Evolutionary conservation across 2,113 vertebrate species (phyloP).

Genomic region (Sinocyclocheilus grahami): DNA sequence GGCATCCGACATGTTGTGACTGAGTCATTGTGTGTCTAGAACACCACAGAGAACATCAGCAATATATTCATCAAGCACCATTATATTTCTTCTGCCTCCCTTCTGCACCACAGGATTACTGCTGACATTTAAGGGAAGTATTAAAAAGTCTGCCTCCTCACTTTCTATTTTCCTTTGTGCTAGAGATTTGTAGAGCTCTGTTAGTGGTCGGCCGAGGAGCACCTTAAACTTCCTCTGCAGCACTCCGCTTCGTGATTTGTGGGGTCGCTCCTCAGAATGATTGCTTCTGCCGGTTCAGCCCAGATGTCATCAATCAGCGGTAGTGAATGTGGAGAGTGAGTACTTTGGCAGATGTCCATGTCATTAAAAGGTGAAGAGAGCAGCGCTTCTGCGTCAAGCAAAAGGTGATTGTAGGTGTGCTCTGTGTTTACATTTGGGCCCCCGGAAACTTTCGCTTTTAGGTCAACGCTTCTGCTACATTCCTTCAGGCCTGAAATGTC

Average conservation of each 20-base stretch:
- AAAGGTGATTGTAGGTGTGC: constrained; percentile 29
- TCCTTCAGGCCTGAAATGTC: constrained; percentile 25
- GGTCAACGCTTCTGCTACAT: constrained; percentile 15
- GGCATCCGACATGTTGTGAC: constrained; percentile 3
- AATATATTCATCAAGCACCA: not conserved
- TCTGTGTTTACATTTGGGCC: constrained; percentile 38
- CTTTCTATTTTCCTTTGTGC: not conserved
- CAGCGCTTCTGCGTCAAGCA: constrained; percentile 11
- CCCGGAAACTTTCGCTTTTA: constrained; percentile 1
- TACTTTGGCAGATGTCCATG: constrained; percentile 53
- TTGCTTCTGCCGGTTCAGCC: constrained; percentile 50
- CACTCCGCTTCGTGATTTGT: constrained; percentile 44
- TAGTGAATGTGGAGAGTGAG: constrained; percentile 38
- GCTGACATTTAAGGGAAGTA: constrained; percentile 49
- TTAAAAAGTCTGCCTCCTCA: constrained; percentile 51
- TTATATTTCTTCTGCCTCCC: constrained; percentile 31
- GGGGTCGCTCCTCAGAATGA: constrained; percentile 47
- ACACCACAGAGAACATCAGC: not conserved
- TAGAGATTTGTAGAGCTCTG: no score
- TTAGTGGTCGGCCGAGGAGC: no score
- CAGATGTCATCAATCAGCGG: constrained; percentile 55
- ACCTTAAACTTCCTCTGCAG: no score
- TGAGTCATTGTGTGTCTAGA: constrained; percentile 1
- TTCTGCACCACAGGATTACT: constrained; percentile 21
- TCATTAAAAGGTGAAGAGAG: constrained; percentile 44